phyloP scores from a whole-genome alignment of 2,888 invertebrate species.

The Ophonus ardosiacus region DNA sequence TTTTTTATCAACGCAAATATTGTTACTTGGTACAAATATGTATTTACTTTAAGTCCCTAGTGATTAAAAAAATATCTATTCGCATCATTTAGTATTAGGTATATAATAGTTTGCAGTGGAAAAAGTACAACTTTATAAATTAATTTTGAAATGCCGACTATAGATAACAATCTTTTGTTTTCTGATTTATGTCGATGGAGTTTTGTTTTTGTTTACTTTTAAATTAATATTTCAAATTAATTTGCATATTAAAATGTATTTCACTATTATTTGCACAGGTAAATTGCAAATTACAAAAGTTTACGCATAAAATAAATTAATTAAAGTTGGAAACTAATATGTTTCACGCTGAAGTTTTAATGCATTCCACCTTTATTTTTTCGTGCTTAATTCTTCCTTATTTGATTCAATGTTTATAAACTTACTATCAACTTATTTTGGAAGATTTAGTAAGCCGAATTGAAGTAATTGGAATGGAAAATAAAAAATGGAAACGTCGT shows the following conservation, averaged over 20 bases:
- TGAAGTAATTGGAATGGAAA: too few species aligned
- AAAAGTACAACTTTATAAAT: too few species aligned
- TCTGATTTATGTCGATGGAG: not conserved
- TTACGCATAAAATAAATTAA: conserved; percentile 3
- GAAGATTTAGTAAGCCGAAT: too few species aligned
- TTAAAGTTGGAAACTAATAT: conserved; percentile 21
- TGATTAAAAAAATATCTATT: too few species aligned
- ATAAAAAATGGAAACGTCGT: too few species aligned
- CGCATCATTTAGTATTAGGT: too few species aligned
- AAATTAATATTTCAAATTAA: not conserved
- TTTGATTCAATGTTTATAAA: too few species aligned
- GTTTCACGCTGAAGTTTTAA: conserved; percentile 22
- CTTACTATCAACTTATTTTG: not conserved
- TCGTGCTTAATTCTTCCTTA: not conserved
- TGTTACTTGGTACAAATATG: too few species aligned
- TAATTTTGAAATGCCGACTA: too few species aligned
- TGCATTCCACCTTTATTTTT: not conserved
- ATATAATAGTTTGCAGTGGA: too few species aligned
- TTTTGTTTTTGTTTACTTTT: not conserved
- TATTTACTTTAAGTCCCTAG: too few species aligned
- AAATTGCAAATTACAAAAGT: conserved; percentile 25
- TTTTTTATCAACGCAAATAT: too few species aligned
- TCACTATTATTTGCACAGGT: not conserved
- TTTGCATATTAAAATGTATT: not conserved
- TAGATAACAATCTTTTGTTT: not conserved